Percentiles rank a stretch among this genome's conserved stretches.
These are phyloP conservation scores for Catocala fraxini DNA, from an alignment of 2,888 invertebrate genomes.

Conservation along the genomic window DNA sequence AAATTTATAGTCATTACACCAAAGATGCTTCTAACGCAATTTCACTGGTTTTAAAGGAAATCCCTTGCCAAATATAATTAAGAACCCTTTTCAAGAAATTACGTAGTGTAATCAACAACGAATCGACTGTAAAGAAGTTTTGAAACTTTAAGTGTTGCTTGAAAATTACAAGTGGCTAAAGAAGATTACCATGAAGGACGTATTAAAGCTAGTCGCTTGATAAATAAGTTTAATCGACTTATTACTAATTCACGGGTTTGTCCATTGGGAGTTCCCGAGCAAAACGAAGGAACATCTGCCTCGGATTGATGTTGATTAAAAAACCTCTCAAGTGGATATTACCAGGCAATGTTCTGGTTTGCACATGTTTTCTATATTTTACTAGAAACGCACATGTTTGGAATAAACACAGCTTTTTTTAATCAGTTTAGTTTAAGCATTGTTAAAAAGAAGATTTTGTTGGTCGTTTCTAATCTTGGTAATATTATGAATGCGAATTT, in stretches of 20 bases:
- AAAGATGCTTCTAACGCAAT: conserved; percentile 6
- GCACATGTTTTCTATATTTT: conserved; percentile 26
- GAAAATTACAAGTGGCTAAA: conserved; percentile 20
- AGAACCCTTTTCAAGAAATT: conserved; percentile 18
- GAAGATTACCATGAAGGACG: background rate
- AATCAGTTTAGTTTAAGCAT: too few relatives aligned
- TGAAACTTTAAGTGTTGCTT: conserved; percentile 15
- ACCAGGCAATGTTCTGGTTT: conserved; percentile 12
- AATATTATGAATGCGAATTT: too few relatives aligned
- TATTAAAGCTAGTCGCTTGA: background rate
- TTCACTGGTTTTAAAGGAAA: conserved; percentile 2
- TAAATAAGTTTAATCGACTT: conserved; percentile 20
- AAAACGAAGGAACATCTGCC: conserved; percentile 29
- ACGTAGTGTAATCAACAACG: conserved; percentile 15
- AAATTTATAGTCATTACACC: conserved; percentile 6
- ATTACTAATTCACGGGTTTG: conserved; percentile 18
- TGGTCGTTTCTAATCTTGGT: too few relatives aligned
- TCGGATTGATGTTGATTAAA: conserved; percentile 28
- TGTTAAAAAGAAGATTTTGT: too few relatives aligned
- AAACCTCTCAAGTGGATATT: conserved; percentile 10
- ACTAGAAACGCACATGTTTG: background rate
- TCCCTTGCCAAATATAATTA: conserved; percentile 16
- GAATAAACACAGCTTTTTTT: too few relatives aligned
- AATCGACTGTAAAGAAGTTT: conserved; percentile 12
- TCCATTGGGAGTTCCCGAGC: conserved; percentile 13